phyloP scores from a whole-genome alignment of 2,888 invertebrate genomes.

The Cryptocephalus moraei region DNA sequence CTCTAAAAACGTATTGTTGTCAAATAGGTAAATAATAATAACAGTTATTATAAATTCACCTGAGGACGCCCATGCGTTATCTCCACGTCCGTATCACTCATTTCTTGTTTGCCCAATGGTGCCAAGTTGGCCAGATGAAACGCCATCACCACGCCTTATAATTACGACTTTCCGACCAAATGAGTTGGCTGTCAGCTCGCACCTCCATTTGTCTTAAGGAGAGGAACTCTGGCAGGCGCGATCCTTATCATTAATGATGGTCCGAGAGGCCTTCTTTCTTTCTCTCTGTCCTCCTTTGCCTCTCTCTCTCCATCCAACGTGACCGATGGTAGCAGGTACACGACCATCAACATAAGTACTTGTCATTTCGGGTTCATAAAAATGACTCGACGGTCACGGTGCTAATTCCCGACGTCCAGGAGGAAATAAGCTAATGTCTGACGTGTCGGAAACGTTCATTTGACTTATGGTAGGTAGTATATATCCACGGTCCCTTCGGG shows the following conservation, averaged over 20 bases:
- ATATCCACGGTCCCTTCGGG: too few relatives aligned
- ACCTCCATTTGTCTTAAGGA: constrained; percentile 41
- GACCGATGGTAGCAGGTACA: constrained; percentile 23
- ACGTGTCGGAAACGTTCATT: constrained; percentile 7
- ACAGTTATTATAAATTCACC: background rate
- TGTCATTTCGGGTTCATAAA: constrained; percentile 30
- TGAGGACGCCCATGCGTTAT: constrained; percentile 7
- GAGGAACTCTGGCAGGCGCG: constrained; percentile 24
- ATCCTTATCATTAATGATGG: constrained; percentile 38
- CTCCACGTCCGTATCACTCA: constrained; percentile 10
- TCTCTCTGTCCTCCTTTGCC: constrained; percentile 17
- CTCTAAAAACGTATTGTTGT: too few relatives aligned
- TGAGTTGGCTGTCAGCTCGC: constrained; percentile 41
- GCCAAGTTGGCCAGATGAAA: constrained; percentile 20
- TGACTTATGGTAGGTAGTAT: background rate
- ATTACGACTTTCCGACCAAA: constrained; percentile 43
- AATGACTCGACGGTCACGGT: constrained; percentile 26
- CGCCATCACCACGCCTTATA: constrained; percentile 39
- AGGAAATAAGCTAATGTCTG: constrained; percentile 9
- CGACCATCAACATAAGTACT: constrained; percentile 29
- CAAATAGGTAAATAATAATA: background rate
- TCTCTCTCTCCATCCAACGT: constrained; percentile 24
- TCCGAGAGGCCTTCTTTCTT: too few relatives aligned
- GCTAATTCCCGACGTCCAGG: constrained; percentile 14
- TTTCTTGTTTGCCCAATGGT: constrained; percentile 32